Base-by-base conservation (phyloP, 2,888 invertebrate genomes). In the Bursaphelenchus okinawaensis region DNA sequence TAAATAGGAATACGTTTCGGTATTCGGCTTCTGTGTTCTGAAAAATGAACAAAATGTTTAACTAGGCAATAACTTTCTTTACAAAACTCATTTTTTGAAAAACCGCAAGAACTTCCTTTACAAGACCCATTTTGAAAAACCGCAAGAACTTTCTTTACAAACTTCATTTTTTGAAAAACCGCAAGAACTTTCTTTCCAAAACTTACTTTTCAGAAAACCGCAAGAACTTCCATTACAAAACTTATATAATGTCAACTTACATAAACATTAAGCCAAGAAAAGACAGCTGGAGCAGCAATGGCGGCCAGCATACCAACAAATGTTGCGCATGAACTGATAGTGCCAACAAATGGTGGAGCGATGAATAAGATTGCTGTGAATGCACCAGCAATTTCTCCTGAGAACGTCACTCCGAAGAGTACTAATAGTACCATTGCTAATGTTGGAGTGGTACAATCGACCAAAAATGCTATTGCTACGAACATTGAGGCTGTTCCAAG, bases 311-410 rank as follows among this genome's bases (percentile, higher is more conserved):
- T 40, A 8, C 60, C 60, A 6, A 59, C 40, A 12, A 52, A 27
- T 19, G 60, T 50, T n/a, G 60, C 27, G 22, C 76, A 68, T 24
- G 77, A 75, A 3, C 73, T 71, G 57, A 77, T 65, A n/a, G 74
- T 75, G 19, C 76, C 77, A 0, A 76, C 75, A 60, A 73, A 77
- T 8, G 69, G 67, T 1, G 77, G 77, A 8, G 76, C 77, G 28
- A 77, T 58, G 8, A 71, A 74, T 1, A 77, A 62, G 0, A 71
- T 65, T 0, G 73, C 70, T 7, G 76, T 76, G 66, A 73, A 74
- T 61, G 73, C 73, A 20, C 77, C 75, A 9, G 67, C 24, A 7
- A 52, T 70, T 7, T 28, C 62, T 7, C 65, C 60, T 6, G 70
- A 60, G 19, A 70, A 66, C 50, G 28, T 52, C 19, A 62, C 22